A percentile compares a stretch with the other conserved stretches of the same genome.
These are phyloP conservation scores for zebrafish (Danio rerio) DNA, from an alignment of 2,113 vertebrate species.

Conservation along the genomic window DNA sequence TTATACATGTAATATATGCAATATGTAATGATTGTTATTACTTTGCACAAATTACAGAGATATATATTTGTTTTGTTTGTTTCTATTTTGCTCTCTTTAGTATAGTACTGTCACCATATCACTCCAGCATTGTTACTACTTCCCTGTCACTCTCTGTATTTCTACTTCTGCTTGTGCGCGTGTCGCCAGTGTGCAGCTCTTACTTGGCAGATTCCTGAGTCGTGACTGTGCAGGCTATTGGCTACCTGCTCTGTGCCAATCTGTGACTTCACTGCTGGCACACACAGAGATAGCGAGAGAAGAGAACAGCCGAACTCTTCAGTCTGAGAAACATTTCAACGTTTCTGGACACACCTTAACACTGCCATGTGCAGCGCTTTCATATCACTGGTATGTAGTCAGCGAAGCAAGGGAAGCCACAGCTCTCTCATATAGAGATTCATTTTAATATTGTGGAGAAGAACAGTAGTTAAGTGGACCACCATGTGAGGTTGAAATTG, in stretches of 20 bases:
- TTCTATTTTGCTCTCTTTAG: no score
- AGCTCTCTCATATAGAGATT: not conserved
- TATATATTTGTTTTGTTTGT: no score
- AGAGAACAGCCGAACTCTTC: conserved; percentile 28
- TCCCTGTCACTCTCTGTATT: not conserved
- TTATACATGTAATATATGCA: not conserved
- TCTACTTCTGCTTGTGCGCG: not conserved
- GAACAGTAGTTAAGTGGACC: not conserved
- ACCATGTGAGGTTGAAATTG: not conserved
- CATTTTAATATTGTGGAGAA: not conserved
- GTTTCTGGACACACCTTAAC: conserved; percentile 40
- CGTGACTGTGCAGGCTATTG: conserved; percentile 64
- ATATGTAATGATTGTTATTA: no score
- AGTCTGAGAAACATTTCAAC: conserved; percentile 24
- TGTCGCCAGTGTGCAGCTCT: conserved; percentile 36
- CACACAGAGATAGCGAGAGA: conserved; percentile 49
- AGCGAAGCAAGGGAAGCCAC: conserved; percentile 32
- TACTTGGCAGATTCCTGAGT: conserved; percentile 55
- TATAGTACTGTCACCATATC: not conserved
- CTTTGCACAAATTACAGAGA: no score
- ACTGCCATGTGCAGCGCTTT: conserved; percentile 41
- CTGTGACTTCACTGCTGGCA: conserved; percentile 63
- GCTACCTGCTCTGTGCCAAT: conserved; percentile 39
- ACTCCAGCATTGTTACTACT: not conserved
- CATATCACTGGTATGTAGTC: conserved; percentile 49